Conservation (phyloP, 2,113 vertebrate species). For the Ophthalmolycus amberensis region DNA sequence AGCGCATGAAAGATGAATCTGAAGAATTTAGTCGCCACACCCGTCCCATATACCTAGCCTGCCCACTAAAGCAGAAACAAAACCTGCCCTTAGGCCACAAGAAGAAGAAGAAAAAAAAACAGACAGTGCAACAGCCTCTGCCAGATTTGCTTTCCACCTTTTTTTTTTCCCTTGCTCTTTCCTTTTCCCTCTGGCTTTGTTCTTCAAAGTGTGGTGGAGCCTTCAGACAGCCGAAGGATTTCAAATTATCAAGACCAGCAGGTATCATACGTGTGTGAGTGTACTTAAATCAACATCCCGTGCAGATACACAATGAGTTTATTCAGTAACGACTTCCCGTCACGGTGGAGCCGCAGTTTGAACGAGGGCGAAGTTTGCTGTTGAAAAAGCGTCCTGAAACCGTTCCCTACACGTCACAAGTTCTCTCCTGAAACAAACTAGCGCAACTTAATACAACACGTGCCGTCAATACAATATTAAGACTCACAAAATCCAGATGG, state of each 20-base stretch:
- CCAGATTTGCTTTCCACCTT: slow-evolving; percentile 74
- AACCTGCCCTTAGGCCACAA: slow-evolving; percentile 75
- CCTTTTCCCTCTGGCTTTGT: slow-evolving; percentile 74
- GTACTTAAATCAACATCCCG: slow-evolving; percentile 7
- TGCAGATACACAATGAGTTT: slow-evolving; percentile 25
- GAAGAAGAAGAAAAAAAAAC: slow-evolving; percentile 42
- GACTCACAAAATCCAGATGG: slow-evolving; percentile 49
- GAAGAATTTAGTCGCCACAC: slow-evolving; percentile 73
- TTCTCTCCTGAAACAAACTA: slow-evolving; percentile 52
- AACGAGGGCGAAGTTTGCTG: slow-evolving; percentile 25
- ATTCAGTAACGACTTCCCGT: slow-evolving; percentile 26
- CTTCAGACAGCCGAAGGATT: slow-evolving; percentile 53
- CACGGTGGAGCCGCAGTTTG: not conserved
- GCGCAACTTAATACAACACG: slow-evolving; percentile 32
- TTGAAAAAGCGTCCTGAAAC: slow-evolving; percentile 6
- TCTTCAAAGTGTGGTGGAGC: slow-evolving; percentile 75
- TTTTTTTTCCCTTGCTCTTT: slow-evolving; percentile 52
- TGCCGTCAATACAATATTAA: slow-evolving; percentile 28
- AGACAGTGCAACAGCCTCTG: slow-evolving; percentile 65
- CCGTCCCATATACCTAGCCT: slow-evolving; percentile 66
- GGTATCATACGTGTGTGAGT: slow-evolving; percentile 46
- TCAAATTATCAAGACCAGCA: slow-evolving; percentile 47
- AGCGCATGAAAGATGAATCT: slow-evolving; percentile 67
- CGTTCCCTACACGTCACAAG: slow-evolving; percentile 43
- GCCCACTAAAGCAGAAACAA: slow-evolving; percentile 70